Evolutionary conservation across 2,888 invertebrate genomes (phyloP), one percentile per base, ranked within the genome.

Genomic region (Axea sp.): DNA sequence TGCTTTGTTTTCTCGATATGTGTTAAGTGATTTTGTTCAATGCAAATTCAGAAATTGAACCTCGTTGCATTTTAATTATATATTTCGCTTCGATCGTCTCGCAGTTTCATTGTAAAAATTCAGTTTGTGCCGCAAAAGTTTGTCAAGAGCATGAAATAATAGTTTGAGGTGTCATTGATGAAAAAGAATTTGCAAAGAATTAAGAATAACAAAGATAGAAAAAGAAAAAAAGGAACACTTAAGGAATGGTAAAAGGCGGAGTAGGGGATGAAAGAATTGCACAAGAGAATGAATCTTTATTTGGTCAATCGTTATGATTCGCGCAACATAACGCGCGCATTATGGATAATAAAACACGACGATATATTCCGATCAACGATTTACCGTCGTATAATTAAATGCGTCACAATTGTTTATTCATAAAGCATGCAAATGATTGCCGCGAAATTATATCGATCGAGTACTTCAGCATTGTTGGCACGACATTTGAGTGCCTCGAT

Each of bases 361-460:
- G 24, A 9, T n/a, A 37, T 62, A 19, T 31, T 47, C 17, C 37
- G 43, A 65, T 65, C 49, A 47, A 8, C 53, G 59, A 33, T 51
- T 65, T 31, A 39, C 9, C 47, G 45, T n/a, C 30, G 60, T 35
- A 57, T 73, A 73, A 73, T 73, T 67, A 67, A 62, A 53, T 55
- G 47, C 49, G 28, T 39, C 49, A 31, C 33, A 39, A 62, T 67
- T 73, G 62, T 73, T 73, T 73, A 73, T 73, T 67, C 68, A 69
- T 69, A 59, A 64, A 64, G 68, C 41, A 68, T 74, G 68, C 68
- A 69, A 73, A 65, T 51, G 51, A 47, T 17, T n/a, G 39, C 26
- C 26, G 62, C 35, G 37, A 59, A 53, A 47, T 55, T 14, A 55
- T 60, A 59, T 72, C 7, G 72, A 72, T 72, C 72, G 65, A 51